Percentiles rank a stretch among this genome's conserved stretches.
Evolutionary conservation across 2,888 invertebrate genomes (phyloP).

Genomic region (Pristionchus maxplancki): DNA sequence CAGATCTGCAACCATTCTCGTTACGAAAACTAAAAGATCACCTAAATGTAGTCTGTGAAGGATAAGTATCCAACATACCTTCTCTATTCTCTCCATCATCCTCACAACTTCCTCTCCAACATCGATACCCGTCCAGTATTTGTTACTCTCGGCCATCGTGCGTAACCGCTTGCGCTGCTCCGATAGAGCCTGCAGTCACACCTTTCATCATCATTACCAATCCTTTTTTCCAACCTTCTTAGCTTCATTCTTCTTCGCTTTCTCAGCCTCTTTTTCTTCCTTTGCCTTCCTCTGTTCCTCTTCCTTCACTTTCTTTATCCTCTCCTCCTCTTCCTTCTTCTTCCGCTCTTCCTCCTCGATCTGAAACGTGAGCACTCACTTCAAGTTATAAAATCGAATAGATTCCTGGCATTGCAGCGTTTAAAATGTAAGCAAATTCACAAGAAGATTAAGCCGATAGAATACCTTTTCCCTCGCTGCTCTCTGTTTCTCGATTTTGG

Average conservation of each 20-base stretch:
- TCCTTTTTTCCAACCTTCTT: conserved; percentile 83
- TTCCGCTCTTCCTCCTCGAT: conserved; percentile 52
- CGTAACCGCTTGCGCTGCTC: conserved; percentile 36
- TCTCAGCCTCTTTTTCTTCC: conserved; percentile 77
- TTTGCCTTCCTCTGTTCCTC: conserved; percentile 57
- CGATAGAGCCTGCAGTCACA: background rate
- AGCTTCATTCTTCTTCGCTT: conserved; percentile 83
- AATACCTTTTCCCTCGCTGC: conserved; percentile 48
- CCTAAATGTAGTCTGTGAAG: too few species aligned
- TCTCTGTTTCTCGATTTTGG: conserved; percentile 60
- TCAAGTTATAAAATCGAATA: background rate
- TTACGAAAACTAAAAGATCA: background rate
- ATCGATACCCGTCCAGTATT: conserved; percentile 67
- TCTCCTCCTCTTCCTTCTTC: conserved; percentile 67
- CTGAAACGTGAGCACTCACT: background rate
- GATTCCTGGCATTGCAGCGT: too few species aligned
- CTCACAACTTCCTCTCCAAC: conserved; percentile 56
- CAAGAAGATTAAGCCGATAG: too few species aligned
- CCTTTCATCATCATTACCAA: background rate
- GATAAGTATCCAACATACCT: conserved; percentile 50
- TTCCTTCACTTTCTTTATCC: conserved; percentile 60
- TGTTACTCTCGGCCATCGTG: conserved; percentile 56
- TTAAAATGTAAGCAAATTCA: too few species aligned
- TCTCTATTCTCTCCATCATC: conserved; percentile 72
- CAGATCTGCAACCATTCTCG: conserved; percentile 58